These are phyloP conservation scores for Drosophila sproati DNA, from an alignment of 1,140 invertebrate genomes.

Conservation along the genomic window DNA sequence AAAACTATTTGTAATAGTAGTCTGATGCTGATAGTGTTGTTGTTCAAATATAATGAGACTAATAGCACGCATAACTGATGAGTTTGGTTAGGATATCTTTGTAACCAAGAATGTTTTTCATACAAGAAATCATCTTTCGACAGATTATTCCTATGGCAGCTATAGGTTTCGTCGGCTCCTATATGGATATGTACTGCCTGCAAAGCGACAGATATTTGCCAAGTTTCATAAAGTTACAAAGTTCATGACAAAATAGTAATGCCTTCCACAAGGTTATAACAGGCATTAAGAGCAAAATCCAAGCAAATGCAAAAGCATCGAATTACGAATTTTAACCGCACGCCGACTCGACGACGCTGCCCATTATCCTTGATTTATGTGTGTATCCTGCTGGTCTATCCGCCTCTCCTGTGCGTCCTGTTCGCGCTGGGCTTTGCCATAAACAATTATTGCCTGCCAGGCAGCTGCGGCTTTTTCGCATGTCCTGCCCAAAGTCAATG, in stretches of 20 bases:
- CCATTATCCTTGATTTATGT: constrained; percentile 83
- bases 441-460: constrained; percentile 73
- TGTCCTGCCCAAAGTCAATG: constrained; percentile 75
- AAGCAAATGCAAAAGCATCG: constrained; percentile 76
- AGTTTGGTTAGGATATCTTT: too few species aligned
- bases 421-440: constrained; percentile 60
- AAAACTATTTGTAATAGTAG: too few species aligned
- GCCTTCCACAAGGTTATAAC: too few species aligned
- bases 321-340: constrained; percentile 79
- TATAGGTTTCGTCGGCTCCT: too few species aligned
- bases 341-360: constrained; percentile 68
- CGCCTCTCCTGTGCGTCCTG: constrained; percentile 25
- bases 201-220: too few species aligned
- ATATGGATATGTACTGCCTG: too few species aligned
- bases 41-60: too few species aligned
- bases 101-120: too few species aligned
- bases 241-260: constrained; percentile 1
- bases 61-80: too few species aligned
- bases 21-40: too few species aligned
- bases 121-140: too few species aligned
- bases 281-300: constrained; percentile 10
- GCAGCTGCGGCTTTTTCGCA: constrained; percentile 75
- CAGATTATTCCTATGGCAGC: too few species aligned
- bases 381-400: constrained; percentile 65
- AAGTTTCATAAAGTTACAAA: constrained; percentile 24